Base-by-base conservation (phyloP, 2,113 vertebrate species). In the Chaetura pelagica region DNA sequence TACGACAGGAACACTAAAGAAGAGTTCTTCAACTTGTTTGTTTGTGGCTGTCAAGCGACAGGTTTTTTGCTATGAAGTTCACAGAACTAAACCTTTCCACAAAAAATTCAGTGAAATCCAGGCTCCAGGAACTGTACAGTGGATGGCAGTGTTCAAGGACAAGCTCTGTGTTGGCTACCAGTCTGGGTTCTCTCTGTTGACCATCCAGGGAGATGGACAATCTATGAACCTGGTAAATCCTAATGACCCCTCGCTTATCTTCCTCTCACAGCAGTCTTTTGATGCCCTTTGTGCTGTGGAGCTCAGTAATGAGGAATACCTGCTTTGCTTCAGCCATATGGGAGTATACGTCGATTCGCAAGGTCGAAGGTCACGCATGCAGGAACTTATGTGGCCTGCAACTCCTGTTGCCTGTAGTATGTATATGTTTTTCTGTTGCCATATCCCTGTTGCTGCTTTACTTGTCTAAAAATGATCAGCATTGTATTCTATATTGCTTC, bases 371-470 rank as follows among this genome's bases (percentile, higher is more conserved):
- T 98, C 99, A 59, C 98, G 99, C 68, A 97, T 98, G 79, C 99
- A 99, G 98, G 99, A 99, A 97, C 98, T 99, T 94, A 99, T 99
- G 99, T 99, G 99, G 99, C 99, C 99, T 71, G 98, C 99, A 87
- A 98, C 98, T 67, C 99, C 99, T 26, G 97, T 99, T 15, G 99
- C 99, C 82, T 99, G 99, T 98, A 99, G 99, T 99, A 99, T 92
- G 99, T 99, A 98, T 98, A 97, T 97, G 98, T 98, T 98, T 97
- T 97, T 98, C 96, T 98, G 98, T 98, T 97, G 97, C 97, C 97
- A 93, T 97, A 88, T 92, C 93, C 94, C 93, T 96, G 88, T 94
- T 94, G 97, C 96, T 86, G 97, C 97, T 96, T 97, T 84, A 89
- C 55, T 78, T 94, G 75, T 92, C 67, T 76, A 62, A 94, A 96